Conservation (phyloP, 2,113 vertebrate species). For the Geococcyx californianus region DNA sequence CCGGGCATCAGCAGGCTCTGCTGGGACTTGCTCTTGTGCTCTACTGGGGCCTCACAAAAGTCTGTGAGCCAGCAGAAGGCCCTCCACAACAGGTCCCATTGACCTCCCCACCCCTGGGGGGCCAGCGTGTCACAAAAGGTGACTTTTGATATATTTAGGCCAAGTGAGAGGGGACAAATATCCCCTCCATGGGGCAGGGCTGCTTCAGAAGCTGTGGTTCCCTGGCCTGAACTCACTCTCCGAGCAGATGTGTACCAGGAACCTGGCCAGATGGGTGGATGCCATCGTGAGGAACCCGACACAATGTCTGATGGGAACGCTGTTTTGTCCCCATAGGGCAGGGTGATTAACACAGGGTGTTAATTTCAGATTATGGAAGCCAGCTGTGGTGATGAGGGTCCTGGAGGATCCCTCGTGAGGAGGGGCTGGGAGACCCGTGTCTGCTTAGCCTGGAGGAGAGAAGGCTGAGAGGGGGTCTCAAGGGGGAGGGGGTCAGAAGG, state of each 20-base stretch:
- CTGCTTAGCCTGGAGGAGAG: too few relatives aligned
- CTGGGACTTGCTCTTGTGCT: background rate
- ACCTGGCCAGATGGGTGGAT: background rate
- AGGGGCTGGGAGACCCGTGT: too few relatives aligned
- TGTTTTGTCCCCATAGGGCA: background rate
- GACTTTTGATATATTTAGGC: background rate
- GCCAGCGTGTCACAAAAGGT: background rate
- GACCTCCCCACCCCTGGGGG: background rate
- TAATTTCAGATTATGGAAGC: background rate
- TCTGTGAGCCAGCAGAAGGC: background rate
- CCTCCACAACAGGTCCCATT: background rate
- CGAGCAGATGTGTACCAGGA: background rate
- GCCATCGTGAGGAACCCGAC: background rate
- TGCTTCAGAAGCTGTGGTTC: background rate
- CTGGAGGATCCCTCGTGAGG: too few relatives aligned
- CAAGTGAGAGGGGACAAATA: background rate
- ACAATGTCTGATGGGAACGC: background rate
- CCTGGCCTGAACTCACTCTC: background rate
- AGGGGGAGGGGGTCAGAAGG: too few relatives aligned
- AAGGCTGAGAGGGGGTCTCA: too few relatives aligned
- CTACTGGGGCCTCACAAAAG: accelerated
- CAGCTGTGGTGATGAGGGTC: too few relatives aligned
- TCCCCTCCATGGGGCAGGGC: background rate
- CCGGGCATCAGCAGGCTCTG: background rate
- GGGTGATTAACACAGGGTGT: background rate